Conservation (phyloP, 2,888 invertebrate species). For the Hypomecis punctinalis region DNA sequence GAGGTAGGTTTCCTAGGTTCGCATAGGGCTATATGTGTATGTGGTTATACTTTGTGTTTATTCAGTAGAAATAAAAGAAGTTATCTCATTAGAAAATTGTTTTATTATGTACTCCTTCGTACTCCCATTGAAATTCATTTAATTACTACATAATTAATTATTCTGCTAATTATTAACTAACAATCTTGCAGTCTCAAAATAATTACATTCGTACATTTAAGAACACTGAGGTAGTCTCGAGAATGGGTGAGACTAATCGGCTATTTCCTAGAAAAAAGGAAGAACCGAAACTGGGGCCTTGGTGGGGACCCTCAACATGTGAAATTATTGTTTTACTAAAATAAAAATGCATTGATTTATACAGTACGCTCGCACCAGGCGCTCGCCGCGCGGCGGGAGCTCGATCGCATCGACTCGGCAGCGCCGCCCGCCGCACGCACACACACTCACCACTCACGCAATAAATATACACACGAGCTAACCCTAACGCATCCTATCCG, state of each 20-base stretch:
- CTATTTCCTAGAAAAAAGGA: slow-evolving; percentile 53
- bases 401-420: slow-evolving; percentile 59
- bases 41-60: not conserved
- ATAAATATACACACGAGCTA: slow-evolving; percentile 54
- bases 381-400: slow-evolving; percentile 52
- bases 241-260: slow-evolving; percentile 62
- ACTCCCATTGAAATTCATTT: slow-evolving; percentile 73
- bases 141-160: slow-evolving; percentile 80
- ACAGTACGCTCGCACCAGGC: slow-evolving; percentile 55
- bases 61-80: slow-evolving; percentile 54
- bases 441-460: slow-evolving; percentile 30
- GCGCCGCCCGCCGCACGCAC: slow-evolving; percentile 55
- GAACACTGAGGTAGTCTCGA: slow-evolving; percentile 77
- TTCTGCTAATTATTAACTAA: slow-evolving; percentile 81
- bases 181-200: slow-evolving; percentile 83
- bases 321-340: slow-evolving; percentile 67
- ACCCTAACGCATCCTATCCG: slow-evolving; percentile 59
- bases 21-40: slow-evolving; percentile 5
- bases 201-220: slow-evolving; percentile 77
- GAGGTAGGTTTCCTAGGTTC: no score
- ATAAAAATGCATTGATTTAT: slow-evolving; percentile 79
- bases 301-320: slow-evolving; percentile 55
- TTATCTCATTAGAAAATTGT: slow-evolving; percentile 72
- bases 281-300: slow-evolving; percentile 57
- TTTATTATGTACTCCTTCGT: slow-evolving; percentile 79